Evolutionary conservation across 2,888 invertebrate species (phyloP).

Genomic region (Oxytorus armatus): DNA sequence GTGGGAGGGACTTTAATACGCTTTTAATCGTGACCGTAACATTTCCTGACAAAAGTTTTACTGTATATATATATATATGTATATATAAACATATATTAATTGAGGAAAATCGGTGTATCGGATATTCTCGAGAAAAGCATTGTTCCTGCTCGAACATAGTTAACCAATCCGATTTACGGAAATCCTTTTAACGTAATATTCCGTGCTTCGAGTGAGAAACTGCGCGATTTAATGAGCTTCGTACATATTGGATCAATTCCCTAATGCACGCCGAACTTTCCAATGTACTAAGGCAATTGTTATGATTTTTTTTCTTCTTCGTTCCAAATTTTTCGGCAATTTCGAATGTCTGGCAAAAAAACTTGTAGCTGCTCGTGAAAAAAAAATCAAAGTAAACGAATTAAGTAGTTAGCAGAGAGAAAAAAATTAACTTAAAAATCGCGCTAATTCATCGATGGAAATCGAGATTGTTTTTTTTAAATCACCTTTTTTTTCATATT

Average conservation of each 20-base stretch:
- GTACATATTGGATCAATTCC: constrained; percentile 1
- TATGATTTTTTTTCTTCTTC: too few relatives aligned
- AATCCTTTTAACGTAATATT: constrained; percentile 25
- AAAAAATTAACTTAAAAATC: too few relatives aligned
- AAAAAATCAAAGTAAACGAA: too few relatives aligned
- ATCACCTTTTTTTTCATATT: not conserved
- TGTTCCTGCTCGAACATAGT: constrained; percentile 29
- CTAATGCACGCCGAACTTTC: too few relatives aligned
- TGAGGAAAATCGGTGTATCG: constrained; percentile 29
- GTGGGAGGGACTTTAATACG: constrained; percentile 18
- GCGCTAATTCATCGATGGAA: too few relatives aligned
- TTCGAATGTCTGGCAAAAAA: too few relatives aligned
- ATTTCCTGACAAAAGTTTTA: constrained; percentile 11
- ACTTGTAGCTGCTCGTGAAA: too few relatives aligned
- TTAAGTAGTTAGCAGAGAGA: too few relatives aligned
- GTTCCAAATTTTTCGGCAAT: too few relatives aligned
- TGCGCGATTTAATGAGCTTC: not conserved
- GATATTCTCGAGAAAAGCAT: constrained; percentile 33
- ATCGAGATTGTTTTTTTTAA: too few relatives aligned
- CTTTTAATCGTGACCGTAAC: not conserved
- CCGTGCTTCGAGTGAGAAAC: not conserved
- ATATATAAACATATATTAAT: not conserved
- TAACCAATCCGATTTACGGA: constrained; percentile 21
- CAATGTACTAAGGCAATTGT: too few relatives aligned
- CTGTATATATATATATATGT: not conserved